A percentile compares a stretch with the other conserved stretches of the same genome.
Evolutionary conservation across 2,888 invertebrate species (phyloP).

Genomic region (Baronia brevicornis): DNA sequence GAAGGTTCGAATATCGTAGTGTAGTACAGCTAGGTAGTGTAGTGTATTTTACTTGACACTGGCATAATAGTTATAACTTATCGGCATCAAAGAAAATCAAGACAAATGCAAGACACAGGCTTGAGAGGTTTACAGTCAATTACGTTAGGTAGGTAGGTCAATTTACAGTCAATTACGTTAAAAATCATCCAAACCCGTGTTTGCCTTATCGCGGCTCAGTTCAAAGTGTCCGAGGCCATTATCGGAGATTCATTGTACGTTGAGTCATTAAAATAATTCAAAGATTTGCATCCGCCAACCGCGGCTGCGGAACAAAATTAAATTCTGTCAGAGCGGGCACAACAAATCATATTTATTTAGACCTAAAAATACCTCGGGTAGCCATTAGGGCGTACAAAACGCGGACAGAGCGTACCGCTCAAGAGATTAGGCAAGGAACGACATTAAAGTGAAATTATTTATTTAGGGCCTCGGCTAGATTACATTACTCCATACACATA

Average conservation of each 20-base stretch:
- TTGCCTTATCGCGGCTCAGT: background rate
- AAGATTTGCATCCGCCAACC: slow-evolving; percentile 57
- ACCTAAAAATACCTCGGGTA: slow-evolving; percentile 74
- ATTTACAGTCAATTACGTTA: no score
- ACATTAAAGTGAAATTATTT: slow-evolving; percentile 75
- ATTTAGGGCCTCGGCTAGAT: slow-evolving; percentile 74
- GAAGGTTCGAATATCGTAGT: no score
- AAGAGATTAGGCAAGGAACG: slow-evolving; percentile 74
- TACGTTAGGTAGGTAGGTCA: no score
- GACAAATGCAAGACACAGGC: no score
- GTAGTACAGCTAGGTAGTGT: no score
- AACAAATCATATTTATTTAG: slow-evolving; percentile 76
- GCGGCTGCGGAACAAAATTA: slow-evolving; percentile 59
- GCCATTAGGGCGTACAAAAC: slow-evolving; percentile 64
- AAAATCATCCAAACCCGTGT: background rate
- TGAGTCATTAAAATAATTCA: slow-evolving; percentile 66
- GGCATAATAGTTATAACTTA: no score
- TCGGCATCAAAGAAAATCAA: no score
- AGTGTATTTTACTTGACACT: no score
- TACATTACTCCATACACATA: slow-evolving; percentile 76
- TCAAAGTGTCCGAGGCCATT: slow-evolving; percentile 27
- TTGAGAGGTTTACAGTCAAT: no score
- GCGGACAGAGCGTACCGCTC: slow-evolving; percentile 58
- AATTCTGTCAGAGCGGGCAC: slow-evolving; percentile 69
- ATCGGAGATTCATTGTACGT: slow-evolving; percentile 32